These are phyloP conservation scores for Silvanus unidentatus DNA, from an alignment of 2,888 invertebrate genomes.

Conservation along the genomic window DNA sequence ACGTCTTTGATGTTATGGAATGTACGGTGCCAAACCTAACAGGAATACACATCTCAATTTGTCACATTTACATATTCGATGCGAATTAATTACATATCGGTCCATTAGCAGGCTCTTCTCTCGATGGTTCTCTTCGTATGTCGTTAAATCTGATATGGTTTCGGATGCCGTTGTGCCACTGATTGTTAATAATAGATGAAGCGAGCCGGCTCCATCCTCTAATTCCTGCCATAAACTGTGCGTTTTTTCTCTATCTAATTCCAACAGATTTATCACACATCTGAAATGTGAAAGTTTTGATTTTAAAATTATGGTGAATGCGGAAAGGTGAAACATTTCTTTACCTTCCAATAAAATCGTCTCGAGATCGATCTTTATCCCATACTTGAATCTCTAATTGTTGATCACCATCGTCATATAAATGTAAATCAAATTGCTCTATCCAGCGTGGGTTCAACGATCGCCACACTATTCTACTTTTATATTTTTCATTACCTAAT, in stretches of 20 bases:
- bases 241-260: constrained; percentile 82
- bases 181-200: constrained; percentile 86
- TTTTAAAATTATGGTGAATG: neutral
- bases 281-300: constrained; percentile 48
- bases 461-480: constrained; percentile 84
- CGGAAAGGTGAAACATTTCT: constrained; percentile 26
- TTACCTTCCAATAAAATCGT: constrained; percentile 80
- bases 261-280: constrained; percentile 77
- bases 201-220: constrained; percentile 81
- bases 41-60: constrained; percentile 10
- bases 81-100: constrained; percentile 61
- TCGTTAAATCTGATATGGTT: constrained; percentile 85
- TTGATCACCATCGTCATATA: constrained; percentile 91
- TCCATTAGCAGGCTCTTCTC: constrained; percentile 59
- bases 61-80: constrained; percentile 2
- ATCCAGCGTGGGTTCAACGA: constrained; percentile 87
- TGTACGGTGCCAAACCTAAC: constrained; percentile 62
- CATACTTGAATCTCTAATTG: constrained; percentile 86
- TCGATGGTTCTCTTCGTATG: constrained; percentile 73
- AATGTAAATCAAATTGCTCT: constrained; percentile 94
- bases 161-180: constrained; percentile 92
- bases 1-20: constrained; percentile 76
- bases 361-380: constrained; percentile 82
- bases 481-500: constrained; percentile 95
- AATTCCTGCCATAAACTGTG: constrained; percentile 84